Percentiles rank a stretch among this genome's conserved stretches.
Evolutionary conservation across 2,797 vertebrate genomes (phyloP).

Genomic region (Allobates femoralis): DNA sequence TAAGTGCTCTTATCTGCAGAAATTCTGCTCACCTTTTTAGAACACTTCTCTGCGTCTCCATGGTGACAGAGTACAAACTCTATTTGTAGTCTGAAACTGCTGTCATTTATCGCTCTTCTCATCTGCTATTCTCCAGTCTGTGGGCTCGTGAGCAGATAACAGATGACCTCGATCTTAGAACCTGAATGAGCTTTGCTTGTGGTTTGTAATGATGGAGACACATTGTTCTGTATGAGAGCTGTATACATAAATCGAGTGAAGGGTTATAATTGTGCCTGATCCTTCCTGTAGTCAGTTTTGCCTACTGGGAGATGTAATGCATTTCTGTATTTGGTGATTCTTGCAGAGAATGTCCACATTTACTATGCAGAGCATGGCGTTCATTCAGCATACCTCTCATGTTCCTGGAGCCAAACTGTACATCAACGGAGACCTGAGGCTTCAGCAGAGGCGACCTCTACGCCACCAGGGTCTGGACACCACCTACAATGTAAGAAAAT

Average conservation of each 20-base stretch:
- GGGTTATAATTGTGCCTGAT: too few relatives aligned
- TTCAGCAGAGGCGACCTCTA: constrained; percentile 87
- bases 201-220: too few relatives aligned
- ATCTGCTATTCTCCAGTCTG: too few relatives aligned
- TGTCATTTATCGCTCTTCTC: too few relatives aligned
- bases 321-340: not conserved
- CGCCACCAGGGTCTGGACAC: constrained; percentile 82
- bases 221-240: too few relatives aligned
- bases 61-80: not conserved
- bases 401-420: constrained; percentile 86
- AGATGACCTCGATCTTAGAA: too few relatives aligned
- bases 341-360: constrained; percentile 91
- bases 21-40: not conserved
- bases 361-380: constrained; percentile 92
- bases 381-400: constrained; percentile 85
- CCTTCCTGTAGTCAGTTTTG: too few relatives aligned
- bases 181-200: too few relatives aligned
- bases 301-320: not conserved
- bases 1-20: too few relatives aligned
- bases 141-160: too few relatives aligned
- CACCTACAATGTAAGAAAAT: constrained; percentile 86
- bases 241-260: too few relatives aligned
- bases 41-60: not conserved
- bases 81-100: not conserved
- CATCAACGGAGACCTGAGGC: constrained; percentile 86